A percentile compares a stretch with the other conserved stretches of the same genome.
Conservation (phyloP, 2,888 invertebrate genomes). For the Branchellion lobata region DNA sequence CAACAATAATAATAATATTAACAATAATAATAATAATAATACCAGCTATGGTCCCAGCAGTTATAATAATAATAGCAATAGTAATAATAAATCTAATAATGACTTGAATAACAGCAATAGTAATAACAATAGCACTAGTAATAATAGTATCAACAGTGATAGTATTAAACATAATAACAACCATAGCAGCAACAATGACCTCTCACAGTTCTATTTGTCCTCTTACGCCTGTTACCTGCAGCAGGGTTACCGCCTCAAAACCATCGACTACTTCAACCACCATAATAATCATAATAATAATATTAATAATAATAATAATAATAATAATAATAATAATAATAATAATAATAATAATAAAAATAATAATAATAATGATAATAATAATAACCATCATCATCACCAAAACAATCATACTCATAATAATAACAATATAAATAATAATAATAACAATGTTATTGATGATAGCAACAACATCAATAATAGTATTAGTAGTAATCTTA, state of each 20-base stretch:
- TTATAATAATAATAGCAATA: neutral
- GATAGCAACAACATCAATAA: neutral
- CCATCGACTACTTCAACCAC: neutral
- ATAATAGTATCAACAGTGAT: neutral
- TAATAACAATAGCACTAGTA: neutral
- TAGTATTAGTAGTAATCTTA: neutral
- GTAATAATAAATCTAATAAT: neutral
- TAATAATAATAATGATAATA: neutral
- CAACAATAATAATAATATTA: constrained; percentile 25
- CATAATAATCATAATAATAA: neutral
- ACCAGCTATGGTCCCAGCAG: neutral
- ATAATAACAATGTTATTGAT: neutral
- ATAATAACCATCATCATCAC: too few relatives aligned
- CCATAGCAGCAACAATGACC: too few relatives aligned
- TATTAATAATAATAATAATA: neutral
- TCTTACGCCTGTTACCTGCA: constrained; percentile 11
- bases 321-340: neutral
- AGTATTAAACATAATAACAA: too few relatives aligned
- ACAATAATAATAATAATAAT: neutral
- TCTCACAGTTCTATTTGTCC: neutral
- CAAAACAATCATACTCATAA: too few relatives aligned
- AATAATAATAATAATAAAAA: neutral
- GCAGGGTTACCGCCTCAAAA: constrained; percentile 4
- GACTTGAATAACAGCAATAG: constrained; percentile 9
- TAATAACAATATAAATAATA: neutral